Evolutionary conservation across 2,113 vertebrate genomes (phyloP), one percentile per base, ranked within the genome.

Genomic region (Vidua chalybeata): DNA sequence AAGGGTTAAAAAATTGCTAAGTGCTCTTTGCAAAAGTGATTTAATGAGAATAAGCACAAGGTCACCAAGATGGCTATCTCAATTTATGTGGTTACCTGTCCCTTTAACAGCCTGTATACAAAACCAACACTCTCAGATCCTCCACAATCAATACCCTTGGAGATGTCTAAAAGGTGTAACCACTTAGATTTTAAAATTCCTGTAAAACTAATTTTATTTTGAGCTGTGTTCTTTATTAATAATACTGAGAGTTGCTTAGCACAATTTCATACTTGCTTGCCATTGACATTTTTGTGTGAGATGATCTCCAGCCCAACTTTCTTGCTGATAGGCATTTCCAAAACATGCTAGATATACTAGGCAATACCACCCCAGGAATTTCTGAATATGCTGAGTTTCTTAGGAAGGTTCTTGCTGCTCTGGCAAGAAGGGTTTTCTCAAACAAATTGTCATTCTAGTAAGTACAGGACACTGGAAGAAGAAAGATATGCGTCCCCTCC

Each of bases 41-140:
- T 82, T 55, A 78, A 56, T 72, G 37, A 89, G 31, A 93, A 58
- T 71, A 90, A 84, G 27, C n/a, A 62, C 64, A 94, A 84, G 61
- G 46, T 82, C 69, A 87, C 33, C 9, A 71, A 84, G 66, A 69
- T 2, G 8, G 7, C 41, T 89, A 22, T 72, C 78, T 52, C 7
- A 0, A 56, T 63, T 85, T 58, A 20, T 28, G n/a, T 58, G 39
- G 15, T 31, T 74, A 28, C 46, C 45, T 84, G 39, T 62, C 33
- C 35, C 31, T 84, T 81, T 87, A 81, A 21, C 18, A 84, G 9
- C 7, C 45, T 55, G 3, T 46, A 16, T 73, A 27, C 45, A 55
- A 80, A 80, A 31, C 18, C n/a, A 73, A 37, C 19, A 64, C 23
- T 27, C 22, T 87, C 51, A 78, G 46, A 55, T 49, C 10, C 23